Conservation (phyloP, 2,888 invertebrate species). For the Mayetiola destructor region DNA sequence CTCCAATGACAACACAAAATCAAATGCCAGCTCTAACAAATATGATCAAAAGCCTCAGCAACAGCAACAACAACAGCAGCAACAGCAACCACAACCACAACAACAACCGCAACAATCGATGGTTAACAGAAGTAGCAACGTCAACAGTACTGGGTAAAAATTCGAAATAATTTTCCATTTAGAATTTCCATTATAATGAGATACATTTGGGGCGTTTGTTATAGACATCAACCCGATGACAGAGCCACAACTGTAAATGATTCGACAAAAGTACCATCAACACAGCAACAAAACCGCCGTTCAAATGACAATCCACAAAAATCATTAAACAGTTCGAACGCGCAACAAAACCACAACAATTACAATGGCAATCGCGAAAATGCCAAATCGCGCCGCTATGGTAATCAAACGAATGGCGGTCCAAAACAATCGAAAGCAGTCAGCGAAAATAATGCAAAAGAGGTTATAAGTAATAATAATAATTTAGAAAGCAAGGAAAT, state of each 20-base stretch:
- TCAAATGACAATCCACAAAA: constrained; percentile 5
- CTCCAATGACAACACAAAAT: background rate
- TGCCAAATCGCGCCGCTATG: constrained; percentile 1
- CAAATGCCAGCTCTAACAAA: background rate
- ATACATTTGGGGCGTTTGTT: too few species aligned
- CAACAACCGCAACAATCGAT: too few species aligned
- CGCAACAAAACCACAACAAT: constrained; percentile 9
- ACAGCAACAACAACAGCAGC: too few species aligned
- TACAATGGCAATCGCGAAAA: constrained; percentile 9
- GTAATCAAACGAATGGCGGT: constrained; percentile 5
- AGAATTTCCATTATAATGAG: too few species aligned
- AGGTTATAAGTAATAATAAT: background rate
- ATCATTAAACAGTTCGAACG: background rate
- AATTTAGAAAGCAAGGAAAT: constrained; percentile 10
- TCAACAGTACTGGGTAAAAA: too few species aligned
- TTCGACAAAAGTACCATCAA: background rate
- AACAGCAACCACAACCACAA: too few species aligned
- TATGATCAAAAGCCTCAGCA: constrained; percentile 3
- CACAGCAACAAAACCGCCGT: background rate
- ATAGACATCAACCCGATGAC: background rate
- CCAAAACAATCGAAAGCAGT: background rate
- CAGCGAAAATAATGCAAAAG: constrained; percentile 1
- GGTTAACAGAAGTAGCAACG: too few species aligned
- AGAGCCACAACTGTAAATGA: too few species aligned
- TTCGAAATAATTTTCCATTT: too few species aligned